Percentiles rank a stretch among this genome's conserved stretches.
phyloP scores from a whole-genome alignment of 2,888 invertebrate genomes.

The Andrena haemorrhoa region DNA sequence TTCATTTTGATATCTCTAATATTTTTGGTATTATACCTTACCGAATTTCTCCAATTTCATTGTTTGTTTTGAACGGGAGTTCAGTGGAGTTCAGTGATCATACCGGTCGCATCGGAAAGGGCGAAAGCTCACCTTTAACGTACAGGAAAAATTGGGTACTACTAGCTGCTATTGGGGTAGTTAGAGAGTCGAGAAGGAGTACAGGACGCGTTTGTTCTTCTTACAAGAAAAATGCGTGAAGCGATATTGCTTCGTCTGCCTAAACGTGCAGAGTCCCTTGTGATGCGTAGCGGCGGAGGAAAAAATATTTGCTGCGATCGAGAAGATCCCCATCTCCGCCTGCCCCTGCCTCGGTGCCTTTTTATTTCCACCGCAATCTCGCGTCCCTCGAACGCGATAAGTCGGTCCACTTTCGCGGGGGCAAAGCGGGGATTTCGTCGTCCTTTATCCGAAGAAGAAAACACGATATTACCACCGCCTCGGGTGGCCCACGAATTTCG shows the following conservation, averaged over 20 bases:
- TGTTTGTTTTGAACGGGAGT: no score
- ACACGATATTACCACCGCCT: constrained; percentile 63
- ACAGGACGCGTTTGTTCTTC: no score
- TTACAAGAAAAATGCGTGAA: no score
- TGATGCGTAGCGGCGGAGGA: constrained; percentile 25
- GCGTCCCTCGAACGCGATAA: constrained; percentile 60
- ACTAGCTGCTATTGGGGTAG: no score
- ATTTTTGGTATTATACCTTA: no score
- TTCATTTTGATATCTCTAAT: no score
- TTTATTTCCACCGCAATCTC: constrained; percentile 58
- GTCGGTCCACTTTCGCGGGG: constrained; percentile 62
- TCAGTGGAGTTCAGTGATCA: no score
- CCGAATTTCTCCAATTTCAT: no score
- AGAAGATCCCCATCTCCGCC: constrained; percentile 1
- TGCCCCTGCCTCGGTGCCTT: constrained; percentile 6
- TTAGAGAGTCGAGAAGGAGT: no score
- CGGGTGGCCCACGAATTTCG: constrained; percentile 54
- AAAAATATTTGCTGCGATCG: constrained; percentile 45
- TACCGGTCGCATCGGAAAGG: no score
- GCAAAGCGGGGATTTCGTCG: constrained; percentile 57
- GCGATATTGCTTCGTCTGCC: constrained; percentile 23
- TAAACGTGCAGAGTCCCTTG: constrained; percentile 11
- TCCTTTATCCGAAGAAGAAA: constrained; percentile 52
- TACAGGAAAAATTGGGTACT: no score
- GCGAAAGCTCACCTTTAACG: no score